phyloP scores from a whole-genome alignment of 92 coral and sea anemone genomes.

The Parazoanthus darwini region DNA sequence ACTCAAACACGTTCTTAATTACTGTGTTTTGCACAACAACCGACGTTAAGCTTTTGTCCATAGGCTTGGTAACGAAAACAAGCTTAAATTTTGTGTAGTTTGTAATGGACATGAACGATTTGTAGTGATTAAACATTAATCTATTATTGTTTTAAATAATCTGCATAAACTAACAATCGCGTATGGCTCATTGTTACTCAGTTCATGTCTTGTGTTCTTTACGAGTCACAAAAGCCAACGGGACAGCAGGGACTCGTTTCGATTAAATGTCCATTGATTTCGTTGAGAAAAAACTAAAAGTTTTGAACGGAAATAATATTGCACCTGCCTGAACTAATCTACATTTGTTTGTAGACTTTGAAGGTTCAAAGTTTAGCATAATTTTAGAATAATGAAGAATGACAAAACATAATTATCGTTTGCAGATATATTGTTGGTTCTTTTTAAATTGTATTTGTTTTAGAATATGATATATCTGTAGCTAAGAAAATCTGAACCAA shows the following conservation, averaged over 20 bases:
- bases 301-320: background rate
- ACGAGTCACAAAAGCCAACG: background rate
- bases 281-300: background rate
- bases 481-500: too few relatives aligned
- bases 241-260: background rate
- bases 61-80: slow-evolving; percentile 30
- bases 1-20: background rate
- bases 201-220: background rate
- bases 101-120: slow-evolving; percentile 21
- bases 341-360: background rate
- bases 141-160: slow-evolving; percentile 8
- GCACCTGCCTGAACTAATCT: background rate
- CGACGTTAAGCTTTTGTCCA: slow-evolving; percentile 1
- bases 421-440: background rate
- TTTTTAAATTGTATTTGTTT: too few relatives aligned
- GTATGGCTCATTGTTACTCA: background rate
- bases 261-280: too few relatives aligned
- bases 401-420: too few relatives aligned
- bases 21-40: background rate
- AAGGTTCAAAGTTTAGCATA: background rate
- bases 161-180: slow-evolving; percentile 27
- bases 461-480: too few relatives aligned
- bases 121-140: slow-evolving; percentile 35
- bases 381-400: too few relatives aligned
- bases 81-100: slow-evolving; percentile 23